Evolutionary conservation across 2,888 invertebrate species (phyloP).

Genomic region (Meiosimyza platycephala): DNA sequence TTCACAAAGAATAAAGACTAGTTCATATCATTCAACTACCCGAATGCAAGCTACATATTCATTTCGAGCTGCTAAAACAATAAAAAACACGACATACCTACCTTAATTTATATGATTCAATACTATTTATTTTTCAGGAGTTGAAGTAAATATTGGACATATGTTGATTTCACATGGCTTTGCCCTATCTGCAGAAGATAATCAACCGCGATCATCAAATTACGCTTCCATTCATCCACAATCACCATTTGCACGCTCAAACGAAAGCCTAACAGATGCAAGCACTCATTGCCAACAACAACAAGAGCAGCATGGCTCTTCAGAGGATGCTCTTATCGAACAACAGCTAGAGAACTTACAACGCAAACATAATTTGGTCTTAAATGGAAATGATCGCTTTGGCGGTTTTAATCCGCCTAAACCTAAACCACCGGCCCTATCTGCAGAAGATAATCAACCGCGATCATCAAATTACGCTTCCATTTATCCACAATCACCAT

Average conservation of each 20-base stretch:
- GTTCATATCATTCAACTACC: too few species aligned
- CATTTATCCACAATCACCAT: slow-evolving; percentile 4
- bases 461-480: slow-evolving; percentile 53
- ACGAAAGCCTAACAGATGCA: slow-evolving; percentile 20
- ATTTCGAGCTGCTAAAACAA: not conserved
- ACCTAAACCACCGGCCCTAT: too few species aligned
- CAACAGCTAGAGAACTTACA: slow-evolving; percentile 55
- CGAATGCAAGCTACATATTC: too few species aligned
- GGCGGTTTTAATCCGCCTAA: slow-evolving; percentile 44
- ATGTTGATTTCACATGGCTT: slow-evolving; percentile 61
- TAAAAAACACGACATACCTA: not conserved
- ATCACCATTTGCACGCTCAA: slow-evolving; percentile 6
- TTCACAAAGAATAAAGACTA: too few species aligned
- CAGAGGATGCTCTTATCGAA: slow-evolving; percentile 54
- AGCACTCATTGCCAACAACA: not conserved
- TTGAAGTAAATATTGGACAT: slow-evolving; percentile 62
- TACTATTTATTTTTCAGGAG: slow-evolving; percentile 45
- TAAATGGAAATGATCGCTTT: slow-evolving; percentile 50
- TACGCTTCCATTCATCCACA: slow-evolving; percentile 42
- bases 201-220: slow-evolving; percentile 53
- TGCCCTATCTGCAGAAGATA: slow-evolving; percentile 58
- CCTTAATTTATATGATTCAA: not conserved
- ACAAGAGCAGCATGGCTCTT: slow-evolving; percentile 28
- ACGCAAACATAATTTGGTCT: slow-evolving; percentile 49
- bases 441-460: slow-evolving; percentile 55